Evolutionary conservation across 2,888 invertebrate species (phyloP), one percentile per base, ranked within the genome.

Genomic region (Piscicola geometra): DNA sequence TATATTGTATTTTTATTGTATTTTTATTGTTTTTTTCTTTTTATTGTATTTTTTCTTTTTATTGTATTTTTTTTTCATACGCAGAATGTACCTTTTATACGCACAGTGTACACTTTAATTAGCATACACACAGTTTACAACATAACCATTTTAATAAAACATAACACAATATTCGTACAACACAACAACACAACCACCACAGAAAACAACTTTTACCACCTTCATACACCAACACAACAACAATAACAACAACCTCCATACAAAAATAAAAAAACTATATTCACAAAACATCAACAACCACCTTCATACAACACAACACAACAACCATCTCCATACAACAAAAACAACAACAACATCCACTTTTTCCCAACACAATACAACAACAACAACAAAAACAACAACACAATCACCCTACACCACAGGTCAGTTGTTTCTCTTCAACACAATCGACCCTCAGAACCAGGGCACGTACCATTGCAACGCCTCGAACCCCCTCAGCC

Each of bases 391-490:
- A 41, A n/a, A n/a, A n/a, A 56, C 25, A 25, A 56, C 21, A 56
- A 5, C 25, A 56, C 21, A 56, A 56, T n/a, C 5, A 56, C 60
- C 3, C 21, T 5, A 56, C 60, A 56, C 25, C 21, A 56, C 60
- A 32, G 30, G 50, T 1, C 32, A 33, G 33, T 15, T 72, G 5
- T 67, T 67, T n/a, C 30, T 67, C 30, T 35, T 67, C 30, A 67
- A 67, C 32, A 3, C 67, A 30, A 15, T 28, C 3, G 67, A 25
- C 67, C 5, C 67, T 5, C 30, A 35, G 5, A 32, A 35, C 67
- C 5, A 3, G 33, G 67, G 67, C 35, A 9, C 67, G 9, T 67
- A 67, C 67, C 67, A 35, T 12, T 67, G 67, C 67, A 67, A 67
- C 67, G 67, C 67, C 33, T n/a, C 67, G 2, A 67, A 67, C 67